These are phyloP conservation scores for Melozone crissalis DNA, from an alignment of 2,113 vertebrate species.

Conservation along the genomic window DNA sequence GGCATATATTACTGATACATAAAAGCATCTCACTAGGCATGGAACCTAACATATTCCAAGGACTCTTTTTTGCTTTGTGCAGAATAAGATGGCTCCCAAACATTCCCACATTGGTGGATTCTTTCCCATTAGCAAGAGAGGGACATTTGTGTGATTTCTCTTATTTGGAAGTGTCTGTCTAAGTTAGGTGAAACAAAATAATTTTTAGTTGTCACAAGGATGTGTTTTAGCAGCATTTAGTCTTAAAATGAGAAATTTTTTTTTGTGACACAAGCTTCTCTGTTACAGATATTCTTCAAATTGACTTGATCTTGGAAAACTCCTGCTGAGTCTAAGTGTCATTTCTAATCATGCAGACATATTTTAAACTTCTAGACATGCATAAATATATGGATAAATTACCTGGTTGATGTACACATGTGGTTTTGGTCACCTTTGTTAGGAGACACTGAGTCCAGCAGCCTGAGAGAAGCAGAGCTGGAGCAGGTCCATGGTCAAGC, in stretches of 20 bases:
- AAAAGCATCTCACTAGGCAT: neutral
- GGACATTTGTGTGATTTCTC: neutral
- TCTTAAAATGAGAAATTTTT: neutral
- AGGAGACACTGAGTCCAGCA: neutral
- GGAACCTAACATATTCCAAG: neutral
- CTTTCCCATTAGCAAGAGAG: neutral
- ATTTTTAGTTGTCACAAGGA: neutral
- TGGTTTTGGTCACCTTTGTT: neutral
- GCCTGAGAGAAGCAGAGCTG: neutral
- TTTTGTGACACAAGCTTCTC: neutral
- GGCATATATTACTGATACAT: neutral
- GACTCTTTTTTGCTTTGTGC: neutral
- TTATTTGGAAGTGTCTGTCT: neutral
- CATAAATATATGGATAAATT: neutral
- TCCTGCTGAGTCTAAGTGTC: neutral
- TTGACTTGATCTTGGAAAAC: neutral
- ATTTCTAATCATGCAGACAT: neutral
- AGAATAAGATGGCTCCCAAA: neutral
- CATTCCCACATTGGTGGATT: neutral
- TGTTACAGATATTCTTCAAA: neutral
- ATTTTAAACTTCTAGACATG: neutral
- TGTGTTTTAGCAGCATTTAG: neutral
- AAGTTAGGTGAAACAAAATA: neutral
- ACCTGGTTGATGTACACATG: neutral
- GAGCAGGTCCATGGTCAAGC: neutral